Evolutionary conservation across 1,140 invertebrate species (phyloP).

Genomic region (Thalassaphorura encarpata): DNA sequence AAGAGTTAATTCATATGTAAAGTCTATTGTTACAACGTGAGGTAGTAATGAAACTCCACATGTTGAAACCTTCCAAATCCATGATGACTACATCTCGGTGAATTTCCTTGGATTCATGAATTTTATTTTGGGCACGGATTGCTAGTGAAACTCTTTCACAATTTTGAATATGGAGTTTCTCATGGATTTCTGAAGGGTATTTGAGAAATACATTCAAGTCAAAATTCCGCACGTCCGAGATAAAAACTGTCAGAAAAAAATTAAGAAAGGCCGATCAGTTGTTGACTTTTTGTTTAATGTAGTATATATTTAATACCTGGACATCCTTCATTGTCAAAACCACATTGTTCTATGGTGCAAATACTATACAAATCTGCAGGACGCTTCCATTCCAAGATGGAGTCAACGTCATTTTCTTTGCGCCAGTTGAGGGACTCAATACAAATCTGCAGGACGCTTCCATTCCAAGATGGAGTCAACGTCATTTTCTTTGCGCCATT

Average conservation of each 20-base stretch:
- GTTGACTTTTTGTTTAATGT: not conserved
- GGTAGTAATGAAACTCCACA: too few relatives aligned
- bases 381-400: constrained; percentile 1
- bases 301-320: not conserved
- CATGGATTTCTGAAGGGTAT: not conserved
- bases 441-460: not conserved
- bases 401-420: not conserved
- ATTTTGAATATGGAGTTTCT: not conserved
- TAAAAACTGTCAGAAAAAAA: constrained; percentile 3
- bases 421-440: constrained; percentile 4
- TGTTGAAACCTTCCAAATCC: not conserved
- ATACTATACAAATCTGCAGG: not conserved
- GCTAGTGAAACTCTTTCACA: not conserved
- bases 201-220: not conserved
- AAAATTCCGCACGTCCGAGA: not conserved
- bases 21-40: too few relatives aligned
- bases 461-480: constrained; percentile 3
- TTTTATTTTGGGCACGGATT: not conserved
- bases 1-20: too few relatives aligned
- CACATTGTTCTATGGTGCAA: constrained; percentile 5
- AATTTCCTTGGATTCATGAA: not conserved
- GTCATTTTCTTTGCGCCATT: constrained; percentile 3
- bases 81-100: constrained; percentile 1
- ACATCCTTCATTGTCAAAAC: not conserved
- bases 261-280: too few relatives aligned